Evolutionary conservation across 2,888 invertebrate species (phyloP).

Genomic region (Odontomyia ornata): DNA sequence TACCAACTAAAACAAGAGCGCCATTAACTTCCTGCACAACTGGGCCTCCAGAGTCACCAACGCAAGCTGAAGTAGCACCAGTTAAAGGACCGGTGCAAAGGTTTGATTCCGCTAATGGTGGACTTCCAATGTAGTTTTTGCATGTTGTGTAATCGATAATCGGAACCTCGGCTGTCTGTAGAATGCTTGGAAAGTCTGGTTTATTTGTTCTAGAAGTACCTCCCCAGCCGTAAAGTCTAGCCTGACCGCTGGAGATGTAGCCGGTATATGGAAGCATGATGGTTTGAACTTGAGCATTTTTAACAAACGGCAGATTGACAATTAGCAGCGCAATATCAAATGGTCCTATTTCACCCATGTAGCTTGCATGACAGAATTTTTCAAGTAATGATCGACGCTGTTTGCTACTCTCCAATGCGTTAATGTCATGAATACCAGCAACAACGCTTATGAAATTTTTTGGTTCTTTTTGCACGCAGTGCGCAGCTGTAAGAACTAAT

Average conservation of each 20-base stretch:
- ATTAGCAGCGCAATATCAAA: slow-evolving; percentile 68
- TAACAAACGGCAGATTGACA: slow-evolving; percentile 55
- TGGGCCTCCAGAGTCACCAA: slow-evolving; percentile 63
- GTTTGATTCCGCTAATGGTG: slow-evolving; percentile 57
- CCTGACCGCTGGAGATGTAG: slow-evolving; percentile 56
- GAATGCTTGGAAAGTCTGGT: slow-evolving; percentile 52
- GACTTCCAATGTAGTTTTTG: slow-evolving; percentile 50
- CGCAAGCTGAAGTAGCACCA: slow-evolving; percentile 64
- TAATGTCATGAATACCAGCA: slow-evolving; percentile 14
- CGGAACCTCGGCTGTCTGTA: slow-evolving; percentile 57
- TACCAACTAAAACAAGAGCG: slow-evolving; percentile 58
- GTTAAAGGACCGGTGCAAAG: slow-evolving; percentile 65
- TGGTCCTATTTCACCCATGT: slow-evolving; percentile 62
- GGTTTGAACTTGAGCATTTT: slow-evolving; percentile 58
- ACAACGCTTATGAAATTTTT: background rate
- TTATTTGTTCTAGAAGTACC: slow-evolving; percentile 46
- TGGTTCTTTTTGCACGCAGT: slow-evolving; percentile 54
- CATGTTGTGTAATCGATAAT: slow-evolving; percentile 56
- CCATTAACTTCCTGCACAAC: slow-evolving; percentile 56
- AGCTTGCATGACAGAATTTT: slow-evolving; percentile 58
- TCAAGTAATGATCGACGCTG: slow-evolving; percentile 57
- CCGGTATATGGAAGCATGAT: slow-evolving; percentile 60
- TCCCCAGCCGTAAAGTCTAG: slow-evolving; percentile 62
- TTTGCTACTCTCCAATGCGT: slow-evolving; percentile 27
- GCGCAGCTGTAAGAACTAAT: slow-evolving; percentile 64